Base-by-base conservation (phyloP, 2,113 vertebrate genomes). In the Argyrosomus japonicus region DNA sequence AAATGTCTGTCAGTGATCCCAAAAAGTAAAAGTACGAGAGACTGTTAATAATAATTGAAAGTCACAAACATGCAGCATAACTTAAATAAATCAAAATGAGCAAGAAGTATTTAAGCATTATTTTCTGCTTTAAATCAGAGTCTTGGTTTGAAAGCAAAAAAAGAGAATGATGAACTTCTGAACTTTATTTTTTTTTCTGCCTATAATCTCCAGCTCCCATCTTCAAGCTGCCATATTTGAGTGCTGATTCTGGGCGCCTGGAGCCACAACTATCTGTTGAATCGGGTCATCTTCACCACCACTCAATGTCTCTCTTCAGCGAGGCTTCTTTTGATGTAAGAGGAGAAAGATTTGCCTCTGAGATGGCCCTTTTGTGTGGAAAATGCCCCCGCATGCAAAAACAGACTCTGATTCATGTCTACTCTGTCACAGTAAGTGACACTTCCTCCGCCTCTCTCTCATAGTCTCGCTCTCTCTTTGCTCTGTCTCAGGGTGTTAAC, bases 231-330 rank as follows among this genome's bases (percentile, higher is more conserved):
- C 43, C 60, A 68, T 68, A 21, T 79, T 53, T 58, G n/a, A 71
- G 69, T 53, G 50, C 57, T 60, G 67, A 58, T 11, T 80, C 36
- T 57, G 40, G 47, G 12, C 10, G 89, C 81, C 88, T 83, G 87
- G 27, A 77, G 92, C 61, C 23, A 80, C 71, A 61, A 29, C 83
- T 87, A 70, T 86, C 64, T 85, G 76, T 82, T 89, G 87, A 83
- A 83, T 6, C 58, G 74, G 83, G 64, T 84, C 78, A 84, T 91
- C 86, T 70, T 75, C 58, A 32, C 47, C 60, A 79, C 71, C 60
- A 68, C 64, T 84, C 79, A 88, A 70, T 87, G 81, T 65, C 58
- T 89, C 77, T 73, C 77, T 88, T 87, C 68, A 88, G 68, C 48
- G 32, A 67, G 61, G 45, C 68, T 75, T 79, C 67, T 53, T 89